Percentiles rank a stretch among this genome's conserved stretches.
Evolutionary conservation across 2,888 invertebrate genomes (phyloP).

Genomic region (Epistrophe eligans): DNA sequence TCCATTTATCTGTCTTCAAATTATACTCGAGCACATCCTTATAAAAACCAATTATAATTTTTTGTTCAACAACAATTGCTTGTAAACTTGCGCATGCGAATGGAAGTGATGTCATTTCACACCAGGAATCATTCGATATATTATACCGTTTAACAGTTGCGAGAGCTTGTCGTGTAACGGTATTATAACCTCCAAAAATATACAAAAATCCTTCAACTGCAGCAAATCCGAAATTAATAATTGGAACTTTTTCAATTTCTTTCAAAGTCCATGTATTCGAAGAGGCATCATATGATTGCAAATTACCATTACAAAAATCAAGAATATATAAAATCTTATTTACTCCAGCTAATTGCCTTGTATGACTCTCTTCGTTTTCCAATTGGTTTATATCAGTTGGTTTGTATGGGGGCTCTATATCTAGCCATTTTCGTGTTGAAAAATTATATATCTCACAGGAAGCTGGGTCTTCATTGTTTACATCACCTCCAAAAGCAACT

Average conservation of each 20-base stretch:
- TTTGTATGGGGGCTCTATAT: neutral
- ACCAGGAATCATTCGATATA: neutral
- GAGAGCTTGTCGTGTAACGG: no score
- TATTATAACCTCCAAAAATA: neutral
- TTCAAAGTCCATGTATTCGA: neutral
- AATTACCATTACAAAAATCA: neutral
- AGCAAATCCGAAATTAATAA: neutral
- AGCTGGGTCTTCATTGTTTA: neutral
- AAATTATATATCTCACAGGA: neutral
- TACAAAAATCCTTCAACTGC: neutral
- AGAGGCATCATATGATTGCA: neutral
- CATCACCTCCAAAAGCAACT: neutral
- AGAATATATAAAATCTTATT: neutral
- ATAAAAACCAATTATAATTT: no score
- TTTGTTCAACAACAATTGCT: no score
- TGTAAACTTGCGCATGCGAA: accelerated
- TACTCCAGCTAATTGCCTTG: no score
- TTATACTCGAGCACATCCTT: no score
- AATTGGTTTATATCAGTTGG: neutral
- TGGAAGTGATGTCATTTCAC: neutral
- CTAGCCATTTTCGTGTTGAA: neutral
- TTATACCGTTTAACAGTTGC: neutral
- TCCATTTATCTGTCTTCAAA: no score
- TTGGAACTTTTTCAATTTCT: neutral
- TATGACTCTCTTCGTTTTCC: no score